phyloP scores from a whole-genome alignment of 35 echinoderm and acorn worm species.

The Patiria miniata region DNA sequence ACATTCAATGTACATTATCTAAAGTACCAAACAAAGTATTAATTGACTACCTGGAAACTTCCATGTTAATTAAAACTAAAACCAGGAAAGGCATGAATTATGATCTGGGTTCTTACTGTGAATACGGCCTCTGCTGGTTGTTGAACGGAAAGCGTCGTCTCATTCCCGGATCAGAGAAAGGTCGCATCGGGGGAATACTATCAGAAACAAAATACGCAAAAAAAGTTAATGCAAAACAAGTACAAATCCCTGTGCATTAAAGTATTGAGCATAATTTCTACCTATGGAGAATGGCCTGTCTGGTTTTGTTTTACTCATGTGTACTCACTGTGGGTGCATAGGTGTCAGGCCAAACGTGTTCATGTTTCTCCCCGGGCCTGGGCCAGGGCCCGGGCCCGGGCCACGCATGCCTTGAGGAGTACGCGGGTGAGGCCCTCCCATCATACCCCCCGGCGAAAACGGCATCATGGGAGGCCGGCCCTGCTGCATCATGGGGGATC shows the following conservation, averaged over 20 bases:
- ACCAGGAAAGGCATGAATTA: no score
- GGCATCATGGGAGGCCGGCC: slow-evolving; percentile 42
- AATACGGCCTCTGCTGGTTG: neutral
- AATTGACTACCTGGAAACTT: no score
- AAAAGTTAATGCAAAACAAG: no score
- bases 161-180: slow-evolving; percentile 54
- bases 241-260: no score
- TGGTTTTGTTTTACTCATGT: neutral
- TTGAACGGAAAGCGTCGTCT: slow-evolving; percentile 17
- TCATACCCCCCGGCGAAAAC: slow-evolving; percentile 1
- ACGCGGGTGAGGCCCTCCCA: neutral
- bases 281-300: neutral
- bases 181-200: slow-evolving; percentile 73
- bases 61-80: no score
- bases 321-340: slow-evolving; percentile 72
- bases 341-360: slow-evolving; percentile 62
- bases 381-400: slow-evolving; percentile 7
- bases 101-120: neutral
- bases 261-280: no score
- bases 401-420: slow-evolving; percentile 42
- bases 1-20: no score
- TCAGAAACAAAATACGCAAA: neutral
- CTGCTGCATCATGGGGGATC: slow-evolving; percentile 28
- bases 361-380: slow-evolving; percentile 5
- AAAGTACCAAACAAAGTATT: no score